Base-by-base conservation (phyloP, 2,797 vertebrate genomes). In the Leuciscus waleckii region DNA sequence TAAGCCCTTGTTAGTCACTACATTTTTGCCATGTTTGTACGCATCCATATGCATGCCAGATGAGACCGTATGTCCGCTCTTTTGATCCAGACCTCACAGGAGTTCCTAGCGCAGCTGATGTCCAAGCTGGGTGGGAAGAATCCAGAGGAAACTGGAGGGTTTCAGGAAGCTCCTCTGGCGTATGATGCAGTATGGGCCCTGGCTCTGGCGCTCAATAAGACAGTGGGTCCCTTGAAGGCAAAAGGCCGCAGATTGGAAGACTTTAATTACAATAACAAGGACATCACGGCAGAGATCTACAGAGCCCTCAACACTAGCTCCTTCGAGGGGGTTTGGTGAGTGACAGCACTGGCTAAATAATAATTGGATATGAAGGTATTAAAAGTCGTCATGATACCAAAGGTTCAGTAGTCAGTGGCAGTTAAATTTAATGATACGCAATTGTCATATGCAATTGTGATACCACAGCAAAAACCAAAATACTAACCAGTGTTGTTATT, bases 201-300 rank as follows among this genome's bases (percentile, higher is more conserved):
- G 89, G 98, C 98, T 0, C 88, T 99, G 39, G 98, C 98, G 1
- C 96, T 99, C 85, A 98, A 99, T 91, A 98, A 98, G 93, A 99
- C 98, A 0, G 97, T 97, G 0, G 94, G 95, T 0, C 96, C 97
- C 5, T 91, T 97, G 88, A 96, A 96, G 56, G 95, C 96, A 82
- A 97, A 92, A 41, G 97, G 96, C 0, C 89, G 97, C 13, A 93
- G 96, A 7, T 88, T 99, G 90, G 98, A 99, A 88, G 97, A 99
- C 90, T 99, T 99, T 92, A 99, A 99, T 93, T 99, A 99, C 85
- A 98, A 98, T 95, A 98, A 98, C 93, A 96, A 97, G 68, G 97
- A 97, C 89, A 98, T 99, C 90, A 99, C 98, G 0, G 94, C 97
- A 0, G 97, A 99, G 91, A 98, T 99, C 92, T 99, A 99, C 94